Conservation (phyloP, 2,113 vertebrate species). For the Petrocephalus zakoni region DNA sequence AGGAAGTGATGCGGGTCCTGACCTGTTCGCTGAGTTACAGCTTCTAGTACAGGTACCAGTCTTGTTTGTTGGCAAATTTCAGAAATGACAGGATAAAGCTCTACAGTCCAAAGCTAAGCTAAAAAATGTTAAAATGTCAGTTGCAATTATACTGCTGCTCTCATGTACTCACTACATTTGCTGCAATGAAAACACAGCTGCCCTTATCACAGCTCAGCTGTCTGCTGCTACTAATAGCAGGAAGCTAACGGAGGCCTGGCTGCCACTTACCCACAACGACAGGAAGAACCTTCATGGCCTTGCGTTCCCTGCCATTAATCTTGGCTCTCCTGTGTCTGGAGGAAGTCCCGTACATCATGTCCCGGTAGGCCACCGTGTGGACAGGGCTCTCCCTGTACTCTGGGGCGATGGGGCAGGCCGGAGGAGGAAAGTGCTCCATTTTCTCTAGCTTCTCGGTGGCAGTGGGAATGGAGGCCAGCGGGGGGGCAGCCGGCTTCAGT, state of each 20-base stretch:
- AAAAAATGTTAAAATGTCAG: not conserved
- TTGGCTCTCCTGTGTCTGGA: slow-evolving; percentile 62
- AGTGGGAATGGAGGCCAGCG: slow-evolving; percentile 43
- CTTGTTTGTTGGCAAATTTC: not conserved
- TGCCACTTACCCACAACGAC: slow-evolving; percentile 82
- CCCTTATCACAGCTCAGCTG: not conserved
- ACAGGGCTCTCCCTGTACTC: slow-evolving; percentile 45
- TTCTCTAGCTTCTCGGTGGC: slow-evolving; percentile 44
- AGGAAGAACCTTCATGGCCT: slow-evolving; percentile 89
- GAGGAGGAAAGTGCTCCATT: slow-evolving; percentile 28
- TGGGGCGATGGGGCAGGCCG: slow-evolving; percentile 30
- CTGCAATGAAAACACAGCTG: not conserved
- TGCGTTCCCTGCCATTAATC: slow-evolving; percentile 83
- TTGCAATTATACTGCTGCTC: not conserved
- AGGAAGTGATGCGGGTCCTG: not conserved
- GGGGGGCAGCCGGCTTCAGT: slow-evolving; percentile 46
- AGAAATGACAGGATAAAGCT: not conserved
- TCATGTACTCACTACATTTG: not conserved
- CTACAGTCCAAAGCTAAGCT: not conserved
- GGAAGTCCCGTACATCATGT: slow-evolving; percentile 53
- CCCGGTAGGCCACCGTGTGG: slow-evolving; percentile 58
- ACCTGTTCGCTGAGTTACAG: not conserved
- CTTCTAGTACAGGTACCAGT: not conserved
- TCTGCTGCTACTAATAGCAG: not conserved
- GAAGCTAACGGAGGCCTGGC: not conserved